Evolutionary conservation across 2,797 vertebrate species (phyloP), one percentile per base, ranked within the genome.

Genomic region (Xerus rutilus): DNA sequence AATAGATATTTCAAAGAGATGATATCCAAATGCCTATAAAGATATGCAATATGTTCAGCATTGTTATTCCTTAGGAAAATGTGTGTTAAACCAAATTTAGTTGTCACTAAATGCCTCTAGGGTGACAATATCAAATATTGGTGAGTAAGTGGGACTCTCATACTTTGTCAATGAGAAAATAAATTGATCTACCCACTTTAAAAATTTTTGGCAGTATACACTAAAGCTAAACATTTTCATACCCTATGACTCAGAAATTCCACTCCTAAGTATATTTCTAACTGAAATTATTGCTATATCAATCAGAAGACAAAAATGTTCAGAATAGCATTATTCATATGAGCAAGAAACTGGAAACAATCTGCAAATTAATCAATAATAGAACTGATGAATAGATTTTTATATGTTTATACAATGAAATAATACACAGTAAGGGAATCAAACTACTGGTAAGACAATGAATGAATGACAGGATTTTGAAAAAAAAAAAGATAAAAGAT

Each of bases 171-270:
- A 59, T 59, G 65, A 88, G 43, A 81, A 45, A 82, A 10, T 70
- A 86, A 92, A 62, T 23, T 85, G 77, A n/a, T 86, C 49, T 13
- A 62, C 0, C 54, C 43, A 91, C 73, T 90, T 45, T 0, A 74
- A 72, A 89, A 78, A 28, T n/a, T 65, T 81, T 94, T 88, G 77
- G 85, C 69, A 77, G 5, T 23, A 20, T 70, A 35, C 49, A 30
- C 11, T 17, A 86, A 65, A 76, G 18, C 47, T 64, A 30, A 59
- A 57, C 32, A 76, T 92, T 88, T 86, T 67, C 35, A 86, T 57
- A 62, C n/a, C 7, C 69, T 43, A n/a, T 86, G 67, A 96, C 54
- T n/a, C 86, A 95, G 62, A 93, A 92, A 92, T 82, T 85, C 43
- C 15, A 95, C 35, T 92, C 52, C 59, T 87, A 47, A 76, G 6